Percentiles rank a stretch among this genome's conserved stretches.
Evolutionary conservation across 2,888 invertebrate genomes (phyloP).

Genomic region (Caenorhabditis sp.): DNA sequence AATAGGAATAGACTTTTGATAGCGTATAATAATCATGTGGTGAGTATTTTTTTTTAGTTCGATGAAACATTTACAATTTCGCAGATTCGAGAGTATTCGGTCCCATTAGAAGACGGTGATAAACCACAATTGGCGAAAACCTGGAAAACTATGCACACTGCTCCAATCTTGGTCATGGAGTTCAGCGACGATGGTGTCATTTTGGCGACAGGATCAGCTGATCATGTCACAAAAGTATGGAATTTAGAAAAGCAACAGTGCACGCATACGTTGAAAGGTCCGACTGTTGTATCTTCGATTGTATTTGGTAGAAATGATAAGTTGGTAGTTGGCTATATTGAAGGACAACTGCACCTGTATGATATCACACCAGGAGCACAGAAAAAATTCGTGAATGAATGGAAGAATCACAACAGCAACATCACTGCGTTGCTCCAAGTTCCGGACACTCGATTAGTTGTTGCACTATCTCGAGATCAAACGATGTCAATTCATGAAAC

Average conservation of each 20-base stretch:
- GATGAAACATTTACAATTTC: neutral
- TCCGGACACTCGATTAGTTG: conserved; percentile 33
- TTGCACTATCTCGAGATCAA: conserved; percentile 60
- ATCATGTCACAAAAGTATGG: conserved; percentile 58
- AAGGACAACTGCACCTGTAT: conserved; percentile 52
- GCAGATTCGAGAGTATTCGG: conserved; percentile 44
- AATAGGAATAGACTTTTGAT: conserved; percentile 50
- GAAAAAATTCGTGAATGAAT: conserved; percentile 45
- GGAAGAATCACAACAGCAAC: conserved; percentile 55
- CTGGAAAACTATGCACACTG: conserved; percentile 62
- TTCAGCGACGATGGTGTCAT: conserved; percentile 39
- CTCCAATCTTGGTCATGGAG: conserved; percentile 57
- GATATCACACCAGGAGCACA: conserved; percentile 46
- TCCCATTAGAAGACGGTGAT: conserved; percentile 20
- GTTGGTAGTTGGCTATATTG: conserved; percentile 60
- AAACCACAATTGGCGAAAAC: conserved; percentile 39
- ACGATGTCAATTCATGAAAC: conserved; percentile 60
- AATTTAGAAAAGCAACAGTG: conserved; percentile 55
- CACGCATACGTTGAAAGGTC: conserved; percentile 59
- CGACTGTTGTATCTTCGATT: conserved; percentile 53
- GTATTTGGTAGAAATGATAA: conserved; percentile 47
- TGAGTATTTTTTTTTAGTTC: conserved; percentile 9
- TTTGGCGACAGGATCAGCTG: conserved; percentile 56
- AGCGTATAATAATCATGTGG: conserved; percentile 60
- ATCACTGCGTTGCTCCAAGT: conserved; percentile 45